phyloP scores from a whole-genome alignment of 35 echinoderm and acorn worm genomes.

The Patiria miniata region DNA sequence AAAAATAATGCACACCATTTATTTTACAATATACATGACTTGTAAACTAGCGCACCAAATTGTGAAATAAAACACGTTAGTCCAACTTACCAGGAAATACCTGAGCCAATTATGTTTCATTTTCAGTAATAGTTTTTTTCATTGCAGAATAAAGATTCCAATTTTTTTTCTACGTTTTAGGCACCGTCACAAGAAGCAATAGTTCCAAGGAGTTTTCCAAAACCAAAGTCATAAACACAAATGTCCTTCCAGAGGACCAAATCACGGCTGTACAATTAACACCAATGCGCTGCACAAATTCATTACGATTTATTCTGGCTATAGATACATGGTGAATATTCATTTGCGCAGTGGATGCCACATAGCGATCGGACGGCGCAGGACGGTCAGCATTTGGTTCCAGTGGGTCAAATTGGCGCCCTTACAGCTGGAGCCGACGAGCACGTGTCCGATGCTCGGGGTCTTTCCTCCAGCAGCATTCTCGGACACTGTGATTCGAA shows the following conservation, averaged over 20 bases:
- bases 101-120: no score
- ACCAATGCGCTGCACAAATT: not conserved
- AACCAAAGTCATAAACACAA: not conserved
- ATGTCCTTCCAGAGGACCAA: not conserved
- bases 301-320: not conserved
- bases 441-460: constrained; percentile 87
- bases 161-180: no score
- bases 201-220: not conserved
- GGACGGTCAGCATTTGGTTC: constrained; percentile 93
- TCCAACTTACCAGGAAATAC: no score
- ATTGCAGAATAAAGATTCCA: no score
- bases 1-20: no score
- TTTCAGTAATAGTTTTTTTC: no score
- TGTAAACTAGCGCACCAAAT: no score
- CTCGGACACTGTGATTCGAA: constrained; percentile 85
- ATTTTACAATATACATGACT: no score
- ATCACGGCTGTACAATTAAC: not conserved
- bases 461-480: constrained; percentile 60
- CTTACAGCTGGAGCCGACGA: constrained; percentile 78
- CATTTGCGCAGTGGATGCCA: constrained; percentile 87
- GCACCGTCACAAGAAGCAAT: no score
- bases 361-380: constrained; percentile 93
- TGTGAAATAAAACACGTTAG: no score
- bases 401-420: constrained; percentile 82
- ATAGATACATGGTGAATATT: not conserved